Percentiles rank a stretch among this genome's conserved stretches.
phyloP scores from a whole-genome alignment of 2,888 invertebrate species.

The Caenorhabditis zanzibari region DNA sequence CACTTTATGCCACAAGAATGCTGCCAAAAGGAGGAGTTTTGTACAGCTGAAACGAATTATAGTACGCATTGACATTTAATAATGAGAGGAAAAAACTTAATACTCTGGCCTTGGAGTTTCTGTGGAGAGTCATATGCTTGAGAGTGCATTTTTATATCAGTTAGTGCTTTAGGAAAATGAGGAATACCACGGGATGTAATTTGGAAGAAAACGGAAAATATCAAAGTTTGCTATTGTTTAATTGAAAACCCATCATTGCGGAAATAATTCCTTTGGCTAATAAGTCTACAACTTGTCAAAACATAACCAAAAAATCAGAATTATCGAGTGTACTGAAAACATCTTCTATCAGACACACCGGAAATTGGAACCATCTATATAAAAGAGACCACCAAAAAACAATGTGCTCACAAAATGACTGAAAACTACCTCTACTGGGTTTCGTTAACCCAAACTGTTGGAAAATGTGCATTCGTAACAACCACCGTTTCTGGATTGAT shows the following conservation, averaged over 20 bases:
- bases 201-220: neutral
- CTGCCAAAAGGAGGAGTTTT: slow-evolving; percentile 8
- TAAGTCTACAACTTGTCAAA: too few relatives aligned
- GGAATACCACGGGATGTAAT: neutral
- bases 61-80: neutral
- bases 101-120: neutral
- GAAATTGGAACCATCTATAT: too few relatives aligned
- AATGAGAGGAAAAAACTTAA: slow-evolving; percentile 15
- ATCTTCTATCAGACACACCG: too few relatives aligned
- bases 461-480: neutral
- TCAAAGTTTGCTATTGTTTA: neutral
- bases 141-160: neutral
- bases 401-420: neutral
- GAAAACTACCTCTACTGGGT: neutral
- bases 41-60: slow-evolving; percentile 29
- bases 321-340: too few relatives aligned
- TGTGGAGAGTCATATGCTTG: neutral
- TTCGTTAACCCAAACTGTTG: neutral
- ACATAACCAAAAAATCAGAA: too few relatives aligned
- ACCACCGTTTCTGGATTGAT: neutral
- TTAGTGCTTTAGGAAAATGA: neutral
- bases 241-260: too few relatives aligned
- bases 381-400: too few relatives aligned
- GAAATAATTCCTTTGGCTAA: too few relatives aligned
- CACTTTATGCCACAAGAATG: slow-evolving; percentile 23